Conservation (phyloP, 2,113 vertebrate species). For the Puffinus mauretanicus region DNA sequence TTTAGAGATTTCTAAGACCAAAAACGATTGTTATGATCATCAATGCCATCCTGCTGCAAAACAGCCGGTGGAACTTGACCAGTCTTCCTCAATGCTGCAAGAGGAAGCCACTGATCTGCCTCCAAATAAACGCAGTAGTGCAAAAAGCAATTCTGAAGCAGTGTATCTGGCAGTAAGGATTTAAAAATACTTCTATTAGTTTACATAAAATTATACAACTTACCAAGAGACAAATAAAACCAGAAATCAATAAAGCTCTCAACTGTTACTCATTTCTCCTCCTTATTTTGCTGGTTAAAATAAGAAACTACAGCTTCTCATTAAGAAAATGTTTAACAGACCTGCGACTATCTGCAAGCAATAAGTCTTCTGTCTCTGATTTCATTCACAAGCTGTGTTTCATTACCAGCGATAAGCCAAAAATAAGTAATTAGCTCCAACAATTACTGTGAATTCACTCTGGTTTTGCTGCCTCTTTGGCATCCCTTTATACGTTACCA, state of each 20-base stretch:
- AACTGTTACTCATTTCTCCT: background rate
- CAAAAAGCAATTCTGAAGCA: background rate
- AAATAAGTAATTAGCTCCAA: background rate
- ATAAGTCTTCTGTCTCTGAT: conserved; percentile 5
- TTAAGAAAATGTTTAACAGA: conserved; percentile 12
- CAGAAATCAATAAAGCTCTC: background rate
- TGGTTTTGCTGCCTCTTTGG: background rate
- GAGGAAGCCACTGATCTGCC: background rate
- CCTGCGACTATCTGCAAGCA: background rate
- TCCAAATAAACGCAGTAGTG: background rate
- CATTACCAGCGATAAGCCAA: background rate
- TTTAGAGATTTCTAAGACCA: background rate
- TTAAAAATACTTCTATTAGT: background rate
- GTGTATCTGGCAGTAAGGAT: background rate
- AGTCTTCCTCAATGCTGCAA: background rate
- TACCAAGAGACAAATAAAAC: background rate
- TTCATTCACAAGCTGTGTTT: conserved; percentile 9
- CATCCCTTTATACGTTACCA: background rate
- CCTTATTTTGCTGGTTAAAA: background rate
- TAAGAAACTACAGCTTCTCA: background rate
- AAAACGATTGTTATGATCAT: background rate
- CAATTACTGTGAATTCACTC: conserved; percentile 1
- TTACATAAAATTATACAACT: background rate
- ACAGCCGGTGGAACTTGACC: background rate
- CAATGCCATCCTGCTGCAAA: background rate